These are phyloP conservation scores for Hydrochoerus hydrochaeris DNA, from an alignment of 2,113 vertebrate genomes.

Conservation along the genomic window DNA sequence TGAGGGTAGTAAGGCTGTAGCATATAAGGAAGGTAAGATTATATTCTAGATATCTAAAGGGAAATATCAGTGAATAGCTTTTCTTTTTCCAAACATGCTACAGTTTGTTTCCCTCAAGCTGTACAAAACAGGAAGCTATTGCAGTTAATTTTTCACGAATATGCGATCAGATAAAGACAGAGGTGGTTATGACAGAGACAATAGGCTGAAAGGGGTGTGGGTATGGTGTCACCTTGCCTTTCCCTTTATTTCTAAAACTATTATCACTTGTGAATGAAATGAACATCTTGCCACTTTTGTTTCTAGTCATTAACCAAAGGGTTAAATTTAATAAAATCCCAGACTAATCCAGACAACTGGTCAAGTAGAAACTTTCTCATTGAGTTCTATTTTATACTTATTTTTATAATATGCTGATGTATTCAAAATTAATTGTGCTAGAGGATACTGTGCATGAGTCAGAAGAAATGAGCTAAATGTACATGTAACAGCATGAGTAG, in stretches of 20 bases:
- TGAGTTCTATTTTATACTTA: background rate
- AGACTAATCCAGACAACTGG: conserved; percentile 68
- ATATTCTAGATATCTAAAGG: background rate
- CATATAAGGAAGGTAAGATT: background rate
- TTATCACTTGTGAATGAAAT: conserved; percentile 59
- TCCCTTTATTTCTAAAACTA: conserved; percentile 26
- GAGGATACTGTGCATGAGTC: conserved; percentile 16
- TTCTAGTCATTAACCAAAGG: conserved; percentile 41
- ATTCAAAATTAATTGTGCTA: conserved; percentile 55
- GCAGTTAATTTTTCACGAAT: conserved; percentile 25
- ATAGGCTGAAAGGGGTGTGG: background rate
- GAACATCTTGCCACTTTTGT: conserved; percentile 7
- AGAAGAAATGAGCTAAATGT: conserved; percentile 54
- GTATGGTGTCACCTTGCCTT: background rate
- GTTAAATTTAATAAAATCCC: conserved; percentile 67
- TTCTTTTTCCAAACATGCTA: background rate
- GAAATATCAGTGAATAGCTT: background rate
- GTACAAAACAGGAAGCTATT: conserved; percentile 8
- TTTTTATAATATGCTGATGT: conserved; percentile 48
- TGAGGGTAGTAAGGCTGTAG: background rate
- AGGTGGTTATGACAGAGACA: conserved; percentile 50
- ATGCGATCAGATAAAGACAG: conserved; percentile 18
- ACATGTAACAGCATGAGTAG: background rate
- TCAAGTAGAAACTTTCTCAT: conserved; percentile 59
- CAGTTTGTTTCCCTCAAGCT: background rate